A percentile compares a stretch with the other conserved stretches of the same genome.
Evolutionary conservation across 1,140 invertebrate genomes (phyloP).

Genomic region (Manduca sexta): DNA sequence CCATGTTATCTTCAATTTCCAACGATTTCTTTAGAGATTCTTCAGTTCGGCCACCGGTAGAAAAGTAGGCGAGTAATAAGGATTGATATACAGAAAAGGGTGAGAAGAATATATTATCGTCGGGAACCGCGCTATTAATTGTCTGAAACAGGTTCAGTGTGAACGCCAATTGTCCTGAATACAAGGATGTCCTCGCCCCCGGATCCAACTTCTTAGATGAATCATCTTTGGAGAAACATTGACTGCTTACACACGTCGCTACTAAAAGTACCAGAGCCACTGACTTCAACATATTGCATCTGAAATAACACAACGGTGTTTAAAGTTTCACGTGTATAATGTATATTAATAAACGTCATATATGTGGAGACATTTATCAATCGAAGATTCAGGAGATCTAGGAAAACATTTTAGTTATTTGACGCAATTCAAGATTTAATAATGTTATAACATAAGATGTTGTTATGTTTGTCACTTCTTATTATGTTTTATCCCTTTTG

Average conservation of each 20-base stretch:
- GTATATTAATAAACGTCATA: too few species aligned
- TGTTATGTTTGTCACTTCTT: too few species aligned
- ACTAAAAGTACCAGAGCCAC: constrained; percentile 25
- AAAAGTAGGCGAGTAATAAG: constrained; percentile 85
- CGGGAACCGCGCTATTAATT: constrained; percentile 75
- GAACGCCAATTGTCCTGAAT: constrained; percentile 80
- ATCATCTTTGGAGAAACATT: constrained; percentile 63
- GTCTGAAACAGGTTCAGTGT: constrained; percentile 79
- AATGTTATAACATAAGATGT: too few species aligned
- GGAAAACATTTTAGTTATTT: too few species aligned
- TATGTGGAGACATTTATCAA: too few species aligned
- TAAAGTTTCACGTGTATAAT: too few species aligned
- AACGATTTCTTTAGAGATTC: constrained; percentile 77
- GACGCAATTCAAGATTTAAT: too few species aligned
- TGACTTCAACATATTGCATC: constrained; percentile 48
- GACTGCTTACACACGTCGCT: constrained; percentile 32
- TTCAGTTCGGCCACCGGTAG: constrained; percentile 81
- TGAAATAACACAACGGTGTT: constrained; percentile 47
- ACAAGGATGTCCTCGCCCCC: constrained; percentile 56
- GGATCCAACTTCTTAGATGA: constrained; percentile 46
- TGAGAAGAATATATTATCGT: constrained; percentile 89
- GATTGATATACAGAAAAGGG: constrained; percentile 91
- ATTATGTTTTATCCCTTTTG: too few species aligned
- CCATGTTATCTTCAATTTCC: constrained; percentile 70
- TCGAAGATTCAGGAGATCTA: too few species aligned